Base-by-base conservation (phyloP, 2,797 vertebrate species). In the Lateolabrax maculatus region DNA sequence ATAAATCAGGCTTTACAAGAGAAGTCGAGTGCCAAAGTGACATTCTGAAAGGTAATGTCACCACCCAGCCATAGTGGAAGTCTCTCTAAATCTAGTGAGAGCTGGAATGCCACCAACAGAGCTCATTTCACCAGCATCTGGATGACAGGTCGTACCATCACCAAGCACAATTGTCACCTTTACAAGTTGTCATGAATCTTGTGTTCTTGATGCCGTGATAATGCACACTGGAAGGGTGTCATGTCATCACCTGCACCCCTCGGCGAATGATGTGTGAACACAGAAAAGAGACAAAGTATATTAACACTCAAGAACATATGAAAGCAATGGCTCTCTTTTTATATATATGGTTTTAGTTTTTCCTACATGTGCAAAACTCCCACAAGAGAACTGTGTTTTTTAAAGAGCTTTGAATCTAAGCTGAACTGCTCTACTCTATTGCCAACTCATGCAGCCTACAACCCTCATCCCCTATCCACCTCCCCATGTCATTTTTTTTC, bases 81-180 rank as follows among this genome's bases (percentile, higher is more conserved):
- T 81, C 73, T 85, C 73, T 90, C 77, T 58, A 58, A 64, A 58
- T 69, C 81, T 70, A 75, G 71, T 68, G 67, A 80, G 84, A 83
- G 81, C 75, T 48, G 69, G 61, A 90, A 82, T 87, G 84, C 71
- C 74, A 87, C 86, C 76, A 44, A 73, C 73, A 90, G 85, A 89
- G 84, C 84, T 91, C 83, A 86, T 92, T 93, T 84, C 89, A 84
- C 83, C 84, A 83, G 84, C 80, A 75, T 86, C 90, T 81, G 84
- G 77, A 76, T 94, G 93, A 94, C 89, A 92, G 85, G 88, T 91
- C 84, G 37, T 85, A 80, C 87, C 88, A 77, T 89, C 91, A 67
- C 80, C 77, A 44, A 65, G 85, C 88, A 83, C 91, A 89, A 90
- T 91, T 92, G 88, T 90, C 91, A 92, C 89, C 89, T 92, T 94